These are phyloP conservation scores for Amphimallon solstitiale DNA, from an alignment of 2,888 invertebrate species.

Conservation along the genomic window DNA sequence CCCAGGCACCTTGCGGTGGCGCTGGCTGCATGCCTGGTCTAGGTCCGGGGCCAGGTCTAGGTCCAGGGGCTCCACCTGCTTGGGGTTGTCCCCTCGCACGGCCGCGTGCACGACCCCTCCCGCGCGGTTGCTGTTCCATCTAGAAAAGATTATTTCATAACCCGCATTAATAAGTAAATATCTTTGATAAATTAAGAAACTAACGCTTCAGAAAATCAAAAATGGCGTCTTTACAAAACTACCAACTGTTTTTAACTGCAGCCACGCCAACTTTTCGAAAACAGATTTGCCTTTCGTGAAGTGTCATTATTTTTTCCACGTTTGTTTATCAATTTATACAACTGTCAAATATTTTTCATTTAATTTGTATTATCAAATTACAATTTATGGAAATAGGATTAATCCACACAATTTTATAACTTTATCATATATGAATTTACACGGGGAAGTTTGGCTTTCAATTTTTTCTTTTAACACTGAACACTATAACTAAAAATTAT, in stretches of 20 bases:
- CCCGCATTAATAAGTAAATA: not conserved
- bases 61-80: slow-evolving; percentile 31
- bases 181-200: not conserved
- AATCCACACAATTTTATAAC: too few species aligned
- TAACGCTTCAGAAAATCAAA: not conserved
- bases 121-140: slow-evolving; percentile 40
- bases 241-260: not conserved
- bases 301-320: too few species aligned
- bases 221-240: not conserved
- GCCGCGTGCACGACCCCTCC: slow-evolving; percentile 48
- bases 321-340: too few species aligned
- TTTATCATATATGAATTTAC: too few species aligned
- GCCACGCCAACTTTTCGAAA: not conserved
- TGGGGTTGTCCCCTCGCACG: slow-evolving; percentile 40
- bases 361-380: too few species aligned
- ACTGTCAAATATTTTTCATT: too few species aligned
- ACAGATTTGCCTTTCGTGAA: not conserved
- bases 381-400: too few species aligned
- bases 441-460: too few species aligned
- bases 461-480: too few species aligned
- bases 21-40: slow-evolving; percentile 28
- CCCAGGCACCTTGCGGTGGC: slow-evolving; percentile 48
- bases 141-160: not conserved
- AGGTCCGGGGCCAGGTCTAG: slow-evolving; percentile 36
- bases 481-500: too few species aligned